Evolutionary conservation across 2,113 vertebrate species (phyloP).

Genomic region (Pipa parva): DNA sequence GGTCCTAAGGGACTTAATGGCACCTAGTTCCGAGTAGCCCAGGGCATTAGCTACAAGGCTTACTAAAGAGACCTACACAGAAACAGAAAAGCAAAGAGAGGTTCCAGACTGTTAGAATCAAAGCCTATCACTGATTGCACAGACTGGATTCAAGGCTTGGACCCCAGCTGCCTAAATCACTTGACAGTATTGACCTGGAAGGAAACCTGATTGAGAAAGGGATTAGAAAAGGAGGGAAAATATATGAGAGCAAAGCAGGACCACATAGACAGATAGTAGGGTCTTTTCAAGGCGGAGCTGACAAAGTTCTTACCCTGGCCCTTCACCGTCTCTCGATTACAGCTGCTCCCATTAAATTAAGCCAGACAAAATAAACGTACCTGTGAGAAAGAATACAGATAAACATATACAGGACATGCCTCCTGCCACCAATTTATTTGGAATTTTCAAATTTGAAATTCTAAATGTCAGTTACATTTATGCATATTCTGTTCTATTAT

Average conservation of each 20-base stretch:
- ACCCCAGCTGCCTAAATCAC: conserved; percentile 79
- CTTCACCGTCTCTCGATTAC: conserved; percentile 85
- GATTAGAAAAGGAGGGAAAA: conserved; percentile 60
- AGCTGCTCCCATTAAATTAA: conserved; percentile 95
- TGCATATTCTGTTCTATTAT: not conserved
- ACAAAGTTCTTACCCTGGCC: conserved; percentile 98
- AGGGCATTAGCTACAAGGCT: conserved; percentile 99
- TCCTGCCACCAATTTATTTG: conserved; percentile 11
- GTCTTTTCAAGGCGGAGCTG: conserved; percentile 73
- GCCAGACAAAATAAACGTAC: conserved; percentile 98
- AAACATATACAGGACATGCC: conserved; percentile 72
- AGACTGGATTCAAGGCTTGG: conserved; percentile 67
- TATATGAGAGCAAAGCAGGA: conserved; percentile 60
- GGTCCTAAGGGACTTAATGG: conserved; percentile 99
- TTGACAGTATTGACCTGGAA: conserved; percentile 93
- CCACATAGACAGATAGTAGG: conserved; percentile 67
- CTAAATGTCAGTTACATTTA: not conserved
- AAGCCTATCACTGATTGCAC: conserved; percentile 79
- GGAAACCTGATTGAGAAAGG: conserved; percentile 89
- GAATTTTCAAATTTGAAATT: not conserved
- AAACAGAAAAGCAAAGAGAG: conserved; percentile 84
- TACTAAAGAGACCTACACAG: conserved; percentile 99
- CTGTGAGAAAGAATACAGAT: conserved; percentile 99
- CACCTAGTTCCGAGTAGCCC: conserved; percentile 99
- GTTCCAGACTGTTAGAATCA: conserved; percentile 98